Evolutionary conservation across 2,888 invertebrate species (phyloP).

Genomic region (Caradrina kadenii): DNA sequence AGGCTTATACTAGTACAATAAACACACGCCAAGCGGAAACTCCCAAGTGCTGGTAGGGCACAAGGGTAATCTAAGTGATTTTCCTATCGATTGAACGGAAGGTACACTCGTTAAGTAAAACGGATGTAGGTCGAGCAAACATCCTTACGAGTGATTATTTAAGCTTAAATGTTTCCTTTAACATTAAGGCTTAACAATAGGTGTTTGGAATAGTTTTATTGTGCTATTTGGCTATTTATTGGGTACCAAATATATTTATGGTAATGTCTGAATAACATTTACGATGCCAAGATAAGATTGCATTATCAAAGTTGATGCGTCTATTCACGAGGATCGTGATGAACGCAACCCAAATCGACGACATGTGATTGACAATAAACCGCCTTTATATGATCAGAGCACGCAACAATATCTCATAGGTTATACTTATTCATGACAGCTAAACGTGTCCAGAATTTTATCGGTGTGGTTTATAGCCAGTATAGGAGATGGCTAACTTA

Average conservation of each 20-base stretch:
- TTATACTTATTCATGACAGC: conserved; percentile 22
- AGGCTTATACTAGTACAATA: conserved; percentile 70
- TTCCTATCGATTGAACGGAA: conserved; percentile 76
- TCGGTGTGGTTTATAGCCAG: background rate
- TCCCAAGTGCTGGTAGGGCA: conserved; percentile 48
- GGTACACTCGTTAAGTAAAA: conserved; percentile 75
- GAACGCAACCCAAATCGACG: conserved; percentile 31
- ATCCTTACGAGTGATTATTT: conserved; percentile 69
- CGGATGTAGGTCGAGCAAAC: conserved; percentile 73
- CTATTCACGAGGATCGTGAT: conserved; percentile 35
- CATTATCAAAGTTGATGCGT: conserved; percentile 34
- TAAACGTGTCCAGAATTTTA: conserved; percentile 35
- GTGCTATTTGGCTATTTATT: conserved; percentile 18
- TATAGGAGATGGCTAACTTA: conserved; percentile 13
- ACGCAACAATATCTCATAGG: conserved; percentile 35
- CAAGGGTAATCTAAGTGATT: conserved; percentile 71
- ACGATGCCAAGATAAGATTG: conserved; percentile 33
- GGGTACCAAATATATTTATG: conserved; percentile 27
- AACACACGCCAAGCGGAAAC: conserved; percentile 66
- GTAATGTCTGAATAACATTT: conserved; percentile 29
- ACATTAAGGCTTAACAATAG: conserved; percentile 51
- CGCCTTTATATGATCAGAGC: conserved; percentile 33
- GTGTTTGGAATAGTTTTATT: conserved; percentile 43
- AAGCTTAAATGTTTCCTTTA: conserved; percentile 64
- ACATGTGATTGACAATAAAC: conserved; percentile 50